A percentile compares a stretch with the other conserved stretches of the same genome.
phyloP scores from a whole-genome alignment of 2,113 vertebrate genomes.

The Caracal caracal region DNA sequence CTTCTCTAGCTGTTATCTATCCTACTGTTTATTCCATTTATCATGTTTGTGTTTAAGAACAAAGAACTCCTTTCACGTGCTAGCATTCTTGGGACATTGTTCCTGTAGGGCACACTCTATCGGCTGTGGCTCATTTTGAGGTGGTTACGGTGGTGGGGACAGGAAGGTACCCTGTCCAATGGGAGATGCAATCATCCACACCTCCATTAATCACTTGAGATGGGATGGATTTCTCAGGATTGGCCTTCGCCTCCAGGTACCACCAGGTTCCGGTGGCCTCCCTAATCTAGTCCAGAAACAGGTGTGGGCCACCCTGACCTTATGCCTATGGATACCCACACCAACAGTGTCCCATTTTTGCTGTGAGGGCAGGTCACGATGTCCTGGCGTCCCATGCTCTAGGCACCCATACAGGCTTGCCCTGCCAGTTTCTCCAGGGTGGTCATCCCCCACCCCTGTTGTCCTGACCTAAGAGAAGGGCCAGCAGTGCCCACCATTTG shows the following conservation, averaged over 20 bases:
- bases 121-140: not conserved
- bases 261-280: not conserved
- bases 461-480: not conserved
- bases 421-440: not conserved
- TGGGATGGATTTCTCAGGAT: fast-evolving
- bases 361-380: not conserved
- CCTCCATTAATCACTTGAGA: not conserved
- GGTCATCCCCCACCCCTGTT: fast-evolving
- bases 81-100: not conserved
- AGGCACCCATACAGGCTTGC: not conserved
- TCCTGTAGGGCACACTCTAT: no score
- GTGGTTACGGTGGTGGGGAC: not conserved
- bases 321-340: not conserved
- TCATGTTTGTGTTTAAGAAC: not conserved
- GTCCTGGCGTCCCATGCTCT: not conserved
- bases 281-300: not conserved
- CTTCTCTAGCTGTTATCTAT: not conserved
- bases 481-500: not conserved
- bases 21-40: not conserved
- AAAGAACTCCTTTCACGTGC: not conserved
- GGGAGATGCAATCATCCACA: not conserved
- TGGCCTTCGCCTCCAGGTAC: not conserved
- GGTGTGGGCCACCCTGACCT: not conserved
- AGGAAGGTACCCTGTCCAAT: not conserved
- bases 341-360: not conserved